Conservation (phyloP, 2,797 vertebrate genomes). For the Etheostoma perlongum region DNA sequence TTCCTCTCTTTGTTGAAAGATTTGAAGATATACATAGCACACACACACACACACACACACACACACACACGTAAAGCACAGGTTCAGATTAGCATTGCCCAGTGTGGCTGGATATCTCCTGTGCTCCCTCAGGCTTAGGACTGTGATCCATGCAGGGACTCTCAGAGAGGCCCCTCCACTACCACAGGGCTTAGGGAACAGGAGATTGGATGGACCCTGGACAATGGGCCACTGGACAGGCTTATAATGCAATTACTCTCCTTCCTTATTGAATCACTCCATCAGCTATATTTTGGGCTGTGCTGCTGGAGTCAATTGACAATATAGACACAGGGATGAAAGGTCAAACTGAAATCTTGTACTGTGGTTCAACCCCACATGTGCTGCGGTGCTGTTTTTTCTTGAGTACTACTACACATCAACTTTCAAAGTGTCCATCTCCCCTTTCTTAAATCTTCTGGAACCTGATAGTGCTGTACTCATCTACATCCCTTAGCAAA, state of each 20-base stretch:
- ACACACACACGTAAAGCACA: slow-evolving; percentile 13
- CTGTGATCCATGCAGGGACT: slow-evolving; percentile 33
- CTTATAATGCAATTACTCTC: slow-evolving; percentile 78
- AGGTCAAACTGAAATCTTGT: slow-evolving; percentile 60
- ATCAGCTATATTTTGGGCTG: slow-evolving; percentile 64
- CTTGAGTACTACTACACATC: not conserved
- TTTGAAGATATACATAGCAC: slow-evolving; percentile 46
- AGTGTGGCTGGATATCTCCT: slow-evolving; percentile 64
- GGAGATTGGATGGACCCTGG: slow-evolving; percentile 67
- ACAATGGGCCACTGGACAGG: slow-evolving; percentile 67
- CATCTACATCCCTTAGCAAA: slow-evolving; percentile 16
- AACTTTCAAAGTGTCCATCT: slow-evolving; percentile 31
- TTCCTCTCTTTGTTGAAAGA: slow-evolving; percentile 54
- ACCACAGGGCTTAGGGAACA: slow-evolving; percentile 58
- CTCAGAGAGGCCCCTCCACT: slow-evolving; percentile 32
- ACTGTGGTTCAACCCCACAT: slow-evolving; percentile 44
- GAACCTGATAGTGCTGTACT: slow-evolving; percentile 21
- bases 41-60: slow-evolving; percentile 8
- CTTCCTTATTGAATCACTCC: slow-evolving; percentile 82
- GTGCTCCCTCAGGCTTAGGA: slow-evolving; percentile 50
- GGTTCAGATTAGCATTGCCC: slow-evolving; percentile 52
- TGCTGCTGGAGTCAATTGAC: slow-evolving; percentile 51
- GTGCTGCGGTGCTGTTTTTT: slow-evolving; percentile 8
- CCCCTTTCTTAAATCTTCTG: not conserved
- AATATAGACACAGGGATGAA: slow-evolving; percentile 37